Percentiles rank a stretch among this genome's conserved stretches.
Evolutionary conservation across 2,888 invertebrate genomes (phyloP).

Genomic region (Merodon equestris): DNA sequence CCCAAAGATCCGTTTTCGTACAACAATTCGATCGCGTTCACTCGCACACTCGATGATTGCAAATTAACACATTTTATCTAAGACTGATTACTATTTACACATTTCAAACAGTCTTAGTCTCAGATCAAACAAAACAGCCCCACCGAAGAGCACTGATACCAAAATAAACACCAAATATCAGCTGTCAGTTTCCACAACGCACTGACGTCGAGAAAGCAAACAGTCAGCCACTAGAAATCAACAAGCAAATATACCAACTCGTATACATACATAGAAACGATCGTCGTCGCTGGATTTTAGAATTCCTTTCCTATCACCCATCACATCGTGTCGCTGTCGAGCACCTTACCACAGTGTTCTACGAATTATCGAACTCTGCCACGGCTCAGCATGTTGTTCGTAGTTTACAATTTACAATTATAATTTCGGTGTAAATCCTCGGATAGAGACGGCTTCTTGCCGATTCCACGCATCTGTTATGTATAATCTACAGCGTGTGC

Average conservation of each 20-base stretch:
- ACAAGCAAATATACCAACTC: constrained; percentile 8
- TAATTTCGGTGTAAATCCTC: constrained; percentile 13
- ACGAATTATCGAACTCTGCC: constrained; percentile 11
- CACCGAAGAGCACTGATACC: constrained; percentile 28
- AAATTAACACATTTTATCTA: constrained; percentile 53
- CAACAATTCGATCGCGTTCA: not conserved
- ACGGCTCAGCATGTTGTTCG: too few relatives aligned
- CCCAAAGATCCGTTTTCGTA: not conserved
- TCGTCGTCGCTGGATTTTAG: too few relatives aligned
- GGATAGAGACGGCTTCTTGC: too few relatives aligned
- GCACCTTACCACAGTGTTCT: constrained; percentile 7
- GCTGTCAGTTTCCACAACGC: constrained; percentile 59
- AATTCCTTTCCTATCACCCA: too few relatives aligned
- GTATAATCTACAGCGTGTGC: not conserved
- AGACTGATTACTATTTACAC: constrained; percentile 42
- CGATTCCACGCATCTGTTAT: constrained; percentile 51
- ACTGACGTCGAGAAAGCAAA: constrained; percentile 15
- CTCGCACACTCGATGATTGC: constrained; percentile 10
- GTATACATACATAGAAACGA: too few relatives aligned
- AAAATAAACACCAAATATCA: constrained; percentile 57
- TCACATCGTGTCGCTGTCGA: not conserved
- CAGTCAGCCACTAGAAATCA: not conserved
- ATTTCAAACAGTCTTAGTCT: constrained; percentile 53
- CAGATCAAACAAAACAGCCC: constrained; percentile 40
- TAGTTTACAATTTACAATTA: too few relatives aligned